Evolutionary conservation across 2,113 vertebrate species (phyloP).

Genomic region (Hippopotamus amphibius): DNA sequence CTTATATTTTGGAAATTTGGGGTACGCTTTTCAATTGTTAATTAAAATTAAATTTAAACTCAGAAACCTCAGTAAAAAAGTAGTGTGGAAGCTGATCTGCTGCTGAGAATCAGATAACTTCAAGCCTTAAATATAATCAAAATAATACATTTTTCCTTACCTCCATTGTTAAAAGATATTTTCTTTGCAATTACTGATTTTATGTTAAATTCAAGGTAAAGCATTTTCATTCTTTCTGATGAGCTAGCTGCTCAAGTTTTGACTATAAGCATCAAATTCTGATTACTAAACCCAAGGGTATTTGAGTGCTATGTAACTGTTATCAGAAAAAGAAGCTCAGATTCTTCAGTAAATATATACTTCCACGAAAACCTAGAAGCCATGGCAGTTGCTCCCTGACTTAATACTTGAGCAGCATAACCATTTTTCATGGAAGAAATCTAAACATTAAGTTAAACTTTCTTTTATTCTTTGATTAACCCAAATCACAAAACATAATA

Average conservation of each 20-base stretch:
- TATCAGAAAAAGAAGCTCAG: conserved; percentile 16
- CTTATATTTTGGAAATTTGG: conserved; percentile 33
- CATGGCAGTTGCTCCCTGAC: background rate
- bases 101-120: conserved; percentile 64
- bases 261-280: conserved; percentile 26
- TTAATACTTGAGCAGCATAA: background rate
- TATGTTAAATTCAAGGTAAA: conserved; percentile 18
- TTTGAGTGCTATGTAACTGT: conserved; percentile 39
- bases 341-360: background rate
- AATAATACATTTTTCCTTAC: conserved; percentile 52
- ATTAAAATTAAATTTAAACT: conserved; percentile 34
- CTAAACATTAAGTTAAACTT: background rate
- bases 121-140: conserved; percentile 43
- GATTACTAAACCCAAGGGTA: conserved; percentile 44
- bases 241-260: conserved; percentile 47
- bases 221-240: conserved; percentile 63
- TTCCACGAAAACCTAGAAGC: background rate
- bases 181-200: conserved; percentile 44
- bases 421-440: conserved; percentile 45
- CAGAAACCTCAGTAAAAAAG: conserved; percentile 61
- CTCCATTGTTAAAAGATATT: conserved; percentile 47
- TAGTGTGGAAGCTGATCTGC: background rate
- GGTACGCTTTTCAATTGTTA: conserved; percentile 28
- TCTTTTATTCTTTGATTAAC: background rate
- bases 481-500: background rate